These are phyloP conservation scores for Rhincodon typus DNA, from an alignment of 2,797 vertebrate genomes.

Conservation along the genomic window DNA sequence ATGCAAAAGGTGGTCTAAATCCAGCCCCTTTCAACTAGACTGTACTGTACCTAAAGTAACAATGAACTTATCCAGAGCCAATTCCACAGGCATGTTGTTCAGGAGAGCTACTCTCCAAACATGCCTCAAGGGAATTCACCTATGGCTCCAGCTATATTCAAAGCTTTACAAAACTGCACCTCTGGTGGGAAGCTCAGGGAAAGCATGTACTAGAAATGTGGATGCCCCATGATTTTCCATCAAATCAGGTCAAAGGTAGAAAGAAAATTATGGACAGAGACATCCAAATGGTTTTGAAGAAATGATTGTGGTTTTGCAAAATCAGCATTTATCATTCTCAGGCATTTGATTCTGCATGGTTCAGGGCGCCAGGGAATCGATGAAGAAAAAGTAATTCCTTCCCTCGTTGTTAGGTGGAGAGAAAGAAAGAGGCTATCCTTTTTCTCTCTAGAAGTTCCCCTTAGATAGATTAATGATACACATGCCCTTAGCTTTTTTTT, in stretches of 20 bases:
- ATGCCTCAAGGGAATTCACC: not conserved
- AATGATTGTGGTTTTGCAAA: not conserved
- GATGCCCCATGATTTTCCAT: not conserved
- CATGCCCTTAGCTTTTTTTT: not conserved
- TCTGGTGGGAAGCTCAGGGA: not conserved
- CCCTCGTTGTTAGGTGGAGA: not conserved
- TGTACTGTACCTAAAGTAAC: too few species aligned
- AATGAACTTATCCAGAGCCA: not conserved
- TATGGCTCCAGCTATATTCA: not conserved
- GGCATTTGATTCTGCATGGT: not conserved
- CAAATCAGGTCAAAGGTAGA: not conserved
- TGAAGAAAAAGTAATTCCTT: not conserved
- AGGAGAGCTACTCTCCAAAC: not conserved
- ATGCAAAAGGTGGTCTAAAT: not conserved
- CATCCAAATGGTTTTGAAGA: not conserved
- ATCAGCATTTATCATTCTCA: not conserved
- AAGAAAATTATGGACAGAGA: not conserved
- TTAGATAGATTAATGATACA: not conserved
- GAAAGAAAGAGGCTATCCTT: not conserved
- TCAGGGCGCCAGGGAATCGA: not conserved
- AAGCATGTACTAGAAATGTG: not conserved
- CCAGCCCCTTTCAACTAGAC: not conserved
- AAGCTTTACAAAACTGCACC: not conserved
- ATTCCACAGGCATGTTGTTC: not conserved
- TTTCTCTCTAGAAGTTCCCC: not conserved